A percentile compares a stretch with the other conserved stretches of the same genome.
phyloP scores from a whole-genome alignment of 1,140 invertebrate species.

The Drosophila biarmipes region DNA sequence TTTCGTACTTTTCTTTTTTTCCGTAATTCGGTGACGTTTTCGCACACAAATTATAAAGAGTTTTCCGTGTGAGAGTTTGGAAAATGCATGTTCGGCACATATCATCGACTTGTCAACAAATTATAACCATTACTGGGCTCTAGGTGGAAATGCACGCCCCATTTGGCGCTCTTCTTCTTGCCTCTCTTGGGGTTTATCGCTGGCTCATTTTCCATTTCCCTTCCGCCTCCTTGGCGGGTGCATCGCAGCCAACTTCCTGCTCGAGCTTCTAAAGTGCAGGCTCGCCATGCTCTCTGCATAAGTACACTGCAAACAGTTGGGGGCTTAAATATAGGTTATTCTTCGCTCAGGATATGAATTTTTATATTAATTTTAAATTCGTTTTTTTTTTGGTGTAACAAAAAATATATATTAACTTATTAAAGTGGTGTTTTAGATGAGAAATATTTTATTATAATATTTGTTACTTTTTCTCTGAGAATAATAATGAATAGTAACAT shows the following conservation, averaged over 20 bases:
- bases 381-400: too few relatives aligned
- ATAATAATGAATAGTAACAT: too few relatives aligned
- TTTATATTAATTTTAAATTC: too few relatives aligned
- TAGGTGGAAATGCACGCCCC: slow-evolving; percentile 36
- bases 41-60: slow-evolving; percentile 16
- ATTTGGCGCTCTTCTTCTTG: slow-evolving; percentile 10
- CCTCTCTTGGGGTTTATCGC: slow-evolving; percentile 11
- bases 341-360: too few relatives aligned
- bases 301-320: slow-evolving; percentile 11
- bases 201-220: slow-evolving; percentile 25
- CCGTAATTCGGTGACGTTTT: slow-evolving; percentile 23
- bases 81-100: slow-evolving; percentile 22
- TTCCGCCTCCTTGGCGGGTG: slow-evolving; percentile 32
- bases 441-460: too few relatives aligned
- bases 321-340: background rate
- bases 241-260: slow-evolving; percentile 63
- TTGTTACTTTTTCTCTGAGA: too few relatives aligned
- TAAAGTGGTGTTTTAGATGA: too few relatives aligned
- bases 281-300: slow-evolving; percentile 19
- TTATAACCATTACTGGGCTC: slow-evolving; percentile 34
- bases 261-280: slow-evolving; percentile 57
- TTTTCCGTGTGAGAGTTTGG: slow-evolving; percentile 15
- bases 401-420: too few relatives aligned
- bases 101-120: slow-evolving; percentile 45
- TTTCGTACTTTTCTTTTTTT: slow-evolving; percentile 44